Evolutionary conservation across 2,888 invertebrate species (phyloP).

Genomic region (Erebia ligea): DNA sequence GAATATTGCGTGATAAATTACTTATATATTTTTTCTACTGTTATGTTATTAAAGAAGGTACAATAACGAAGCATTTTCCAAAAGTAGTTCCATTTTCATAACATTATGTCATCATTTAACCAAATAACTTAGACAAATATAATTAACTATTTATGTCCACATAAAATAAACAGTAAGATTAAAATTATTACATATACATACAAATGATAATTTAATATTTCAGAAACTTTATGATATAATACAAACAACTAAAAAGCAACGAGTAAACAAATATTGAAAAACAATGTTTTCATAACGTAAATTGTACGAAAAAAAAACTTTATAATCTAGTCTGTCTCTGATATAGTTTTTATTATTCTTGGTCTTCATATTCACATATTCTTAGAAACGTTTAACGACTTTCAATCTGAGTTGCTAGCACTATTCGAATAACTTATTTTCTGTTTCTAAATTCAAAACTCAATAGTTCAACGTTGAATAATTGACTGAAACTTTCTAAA

Average conservation of each 20-base stretch:
- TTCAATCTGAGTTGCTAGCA: not conserved
- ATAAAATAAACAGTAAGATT: not conserved
- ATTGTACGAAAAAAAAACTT: constrained; percentile 25
- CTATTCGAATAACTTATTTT: not conserved
- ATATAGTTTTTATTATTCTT: constrained; percentile 20
- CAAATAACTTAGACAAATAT: not conserved
- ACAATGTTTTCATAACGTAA: constrained; percentile 25
- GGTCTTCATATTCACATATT: constrained; percentile 16
- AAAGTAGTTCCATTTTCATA: not conserved
- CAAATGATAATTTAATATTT: constrained; percentile 11
- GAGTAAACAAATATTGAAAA: constrained; percentile 28
- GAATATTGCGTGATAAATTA: not conserved
- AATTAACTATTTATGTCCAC: not conserved
- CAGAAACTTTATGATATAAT: constrained; percentile 10
- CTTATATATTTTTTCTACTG: not conserved
- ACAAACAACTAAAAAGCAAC: constrained; percentile 7
- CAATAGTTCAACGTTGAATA: too few species aligned
- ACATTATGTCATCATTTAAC: not conserved
- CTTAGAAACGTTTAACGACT: constrained; percentile 8
- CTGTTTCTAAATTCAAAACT: not conserved
- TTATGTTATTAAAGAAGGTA: not conserved
- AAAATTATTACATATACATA: constrained; percentile 10
- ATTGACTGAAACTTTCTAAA: too few species aligned
- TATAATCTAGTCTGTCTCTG: constrained; percentile 29
- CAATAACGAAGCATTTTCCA: not conserved